phyloP scores from a whole-genome alignment of 2,797 vertebrate genomes.

The Myotis myotis region DNA sequence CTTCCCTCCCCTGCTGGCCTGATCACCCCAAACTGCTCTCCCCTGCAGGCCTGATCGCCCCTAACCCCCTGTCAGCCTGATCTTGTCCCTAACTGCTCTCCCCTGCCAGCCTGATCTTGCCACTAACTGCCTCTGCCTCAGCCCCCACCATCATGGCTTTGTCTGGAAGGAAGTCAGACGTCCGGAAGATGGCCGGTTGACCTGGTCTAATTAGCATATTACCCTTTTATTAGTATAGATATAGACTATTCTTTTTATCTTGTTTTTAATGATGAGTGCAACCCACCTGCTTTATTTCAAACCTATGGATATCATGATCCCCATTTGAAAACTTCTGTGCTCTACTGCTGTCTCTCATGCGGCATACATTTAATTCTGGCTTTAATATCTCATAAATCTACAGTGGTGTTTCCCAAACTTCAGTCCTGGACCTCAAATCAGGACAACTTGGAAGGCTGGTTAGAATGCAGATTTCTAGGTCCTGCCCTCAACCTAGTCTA shows the following conservation, averaged over 20 bases:
- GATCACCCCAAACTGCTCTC: too few relatives aligned
- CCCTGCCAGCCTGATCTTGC: too few relatives aligned
- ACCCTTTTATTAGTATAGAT: too few relatives aligned
- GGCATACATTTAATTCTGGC: not conserved
- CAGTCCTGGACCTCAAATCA: not conserved
- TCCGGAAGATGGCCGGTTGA: too few relatives aligned
- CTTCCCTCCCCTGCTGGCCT: too few relatives aligned
- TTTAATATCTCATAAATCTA: not conserved
- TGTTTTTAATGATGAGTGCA: not conserved
- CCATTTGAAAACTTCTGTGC: not conserved
- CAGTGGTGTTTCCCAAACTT: not conserved
- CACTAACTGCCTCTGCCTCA: too few relatives aligned
- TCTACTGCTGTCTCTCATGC: not conserved
- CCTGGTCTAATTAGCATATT: too few relatives aligned
- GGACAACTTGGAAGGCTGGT: not conserved
- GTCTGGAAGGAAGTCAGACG: too few relatives aligned
- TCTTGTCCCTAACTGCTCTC: too few relatives aligned
- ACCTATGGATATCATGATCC: not conserved
- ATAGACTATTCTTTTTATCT: not conserved
- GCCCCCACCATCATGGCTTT: too few relatives aligned
- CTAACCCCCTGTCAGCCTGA: too few relatives aligned
- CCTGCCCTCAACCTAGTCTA: not conserved
- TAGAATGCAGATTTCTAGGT: not conserved
- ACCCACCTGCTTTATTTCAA: not conserved
- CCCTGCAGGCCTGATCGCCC: too few relatives aligned